A percentile compares a stretch with the other conserved stretches of the same genome.
Evolutionary conservation across 1,140 invertebrate species (phyloP).

Genomic region (Holcopasites calliopsidis): DNA sequence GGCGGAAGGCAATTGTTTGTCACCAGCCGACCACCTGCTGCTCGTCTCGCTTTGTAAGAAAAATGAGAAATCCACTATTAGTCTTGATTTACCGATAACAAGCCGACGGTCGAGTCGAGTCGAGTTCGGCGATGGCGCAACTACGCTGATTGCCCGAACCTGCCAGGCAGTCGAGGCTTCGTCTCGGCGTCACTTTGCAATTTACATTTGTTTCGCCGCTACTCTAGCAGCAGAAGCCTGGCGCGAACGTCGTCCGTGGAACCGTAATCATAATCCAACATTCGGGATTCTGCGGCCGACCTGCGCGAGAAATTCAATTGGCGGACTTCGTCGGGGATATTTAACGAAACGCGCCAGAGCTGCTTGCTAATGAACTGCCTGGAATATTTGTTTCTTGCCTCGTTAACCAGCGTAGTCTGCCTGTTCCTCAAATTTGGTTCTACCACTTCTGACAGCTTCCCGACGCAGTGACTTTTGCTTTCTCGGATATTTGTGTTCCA

Average conservation of each 20-base stretch:
- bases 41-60: not conserved
- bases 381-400: not conserved
- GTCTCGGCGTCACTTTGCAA: constrained; percentile 2
- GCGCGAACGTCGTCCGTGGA: not conserved
- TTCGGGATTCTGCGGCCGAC: constrained; percentile 8
- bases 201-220: constrained; percentile 17
- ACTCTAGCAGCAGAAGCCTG: not conserved
- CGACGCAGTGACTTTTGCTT: not conserved
- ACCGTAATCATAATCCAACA: not conserved
- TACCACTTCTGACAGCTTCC: not conserved
- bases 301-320: constrained; percentile 21
- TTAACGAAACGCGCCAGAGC: constrained; percentile 12
- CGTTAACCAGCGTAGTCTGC: not conserved
- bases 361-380: not conserved
- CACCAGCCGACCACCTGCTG: not conserved
- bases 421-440: too few species aligned
- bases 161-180: too few species aligned
- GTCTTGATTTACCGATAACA: not conserved
- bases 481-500: too few species aligned
- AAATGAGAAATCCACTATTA: not conserved
- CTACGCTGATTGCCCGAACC: constrained; percentile 9
- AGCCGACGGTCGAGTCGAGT: not conserved
- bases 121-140: constrained; percentile 5
- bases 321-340: constrained; percentile 4
- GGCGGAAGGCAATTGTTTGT: not conserved